phyloP scores from a whole-genome alignment of 2,888 invertebrate species.

The Osedax fenrisi region DNA sequence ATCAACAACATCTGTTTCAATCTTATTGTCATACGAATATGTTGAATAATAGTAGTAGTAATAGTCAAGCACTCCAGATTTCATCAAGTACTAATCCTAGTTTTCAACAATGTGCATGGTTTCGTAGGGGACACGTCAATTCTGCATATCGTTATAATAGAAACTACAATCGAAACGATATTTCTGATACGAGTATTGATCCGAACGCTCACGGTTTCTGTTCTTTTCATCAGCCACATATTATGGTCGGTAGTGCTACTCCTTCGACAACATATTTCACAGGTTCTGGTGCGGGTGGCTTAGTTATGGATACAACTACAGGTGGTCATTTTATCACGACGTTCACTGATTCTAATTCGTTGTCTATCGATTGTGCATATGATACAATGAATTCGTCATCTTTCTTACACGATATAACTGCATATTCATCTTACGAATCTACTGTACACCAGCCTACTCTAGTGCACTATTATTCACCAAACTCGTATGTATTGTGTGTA shows the following conservation, averaged over 20 bases:
- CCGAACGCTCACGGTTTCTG: not conserved
- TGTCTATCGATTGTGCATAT: not conserved
- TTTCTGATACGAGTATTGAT: not conserved
- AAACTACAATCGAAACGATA: not conserved
- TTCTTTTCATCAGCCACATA: not conserved
- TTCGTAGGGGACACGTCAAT: not conserved
- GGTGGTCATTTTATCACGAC: not conserved
- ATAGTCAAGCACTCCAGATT: too few species aligned
- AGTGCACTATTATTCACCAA: constrained; percentile 13
- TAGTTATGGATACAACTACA: not conserved
- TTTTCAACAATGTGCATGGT: not conserved
- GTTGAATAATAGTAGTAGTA: not conserved
- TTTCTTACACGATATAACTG: not conserved
- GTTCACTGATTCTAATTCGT: not conserved
- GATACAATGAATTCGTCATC: not conserved
- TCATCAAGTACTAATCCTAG: not conserved
- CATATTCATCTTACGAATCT: not conserved
- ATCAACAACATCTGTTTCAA: not conserved
- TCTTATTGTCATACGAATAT: not conserved
- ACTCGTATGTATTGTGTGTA: constrained; percentile 12
- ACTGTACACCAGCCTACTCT: not conserved
- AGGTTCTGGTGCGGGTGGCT: not conserved
- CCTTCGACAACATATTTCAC: not conserved
- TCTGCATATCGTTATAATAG: not conserved
- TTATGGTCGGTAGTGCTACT: not conserved